A percentile compares a stretch with the other conserved stretches of the same genome.
Conservation (phyloP, 2,797 vertebrate species). For the Varecia variegata region DNA sequence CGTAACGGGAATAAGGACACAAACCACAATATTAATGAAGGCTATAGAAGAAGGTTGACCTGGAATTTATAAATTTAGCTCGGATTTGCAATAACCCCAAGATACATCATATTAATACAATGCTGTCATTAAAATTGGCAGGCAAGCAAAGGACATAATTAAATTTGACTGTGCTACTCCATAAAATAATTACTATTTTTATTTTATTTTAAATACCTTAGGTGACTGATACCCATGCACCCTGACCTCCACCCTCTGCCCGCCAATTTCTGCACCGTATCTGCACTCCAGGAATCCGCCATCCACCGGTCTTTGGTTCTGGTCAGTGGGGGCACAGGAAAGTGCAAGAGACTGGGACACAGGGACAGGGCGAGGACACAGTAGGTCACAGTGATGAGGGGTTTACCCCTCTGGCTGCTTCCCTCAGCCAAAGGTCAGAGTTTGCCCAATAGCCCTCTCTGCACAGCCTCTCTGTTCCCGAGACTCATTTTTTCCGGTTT, state of each 20-base stretch:
- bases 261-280: not conserved
- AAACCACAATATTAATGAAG: conserved; percentile 17
- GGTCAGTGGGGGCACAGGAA: not conserved
- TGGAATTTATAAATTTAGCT: conserved; percentile 60
- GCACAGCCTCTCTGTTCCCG: not conserved
- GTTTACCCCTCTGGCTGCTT: not conserved
- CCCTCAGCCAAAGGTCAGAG: not conserved
- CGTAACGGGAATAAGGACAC: not conserved
- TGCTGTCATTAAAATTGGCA: conserved; percentile 60
- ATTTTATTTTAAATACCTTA: not conserved
- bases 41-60: conserved; percentile 41
- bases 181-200: conserved; percentile 77
- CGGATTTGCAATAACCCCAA: conserved; percentile 67
- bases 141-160: conserved; percentile 74
- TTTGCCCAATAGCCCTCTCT: not conserved
- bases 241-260: accelerated
- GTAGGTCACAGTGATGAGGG: accelerated
- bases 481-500: not conserved
- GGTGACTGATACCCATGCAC: not conserved
- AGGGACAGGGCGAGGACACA: accelerated
- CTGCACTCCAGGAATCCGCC: too few relatives aligned
- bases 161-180: conserved; percentile 72
- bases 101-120: conserved; percentile 65
- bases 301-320: accelerated
- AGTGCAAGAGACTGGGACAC: not conserved